Base-by-base conservation (phyloP, 2,113 vertebrate genomes). In the Eulemur rufifrons region DNA sequence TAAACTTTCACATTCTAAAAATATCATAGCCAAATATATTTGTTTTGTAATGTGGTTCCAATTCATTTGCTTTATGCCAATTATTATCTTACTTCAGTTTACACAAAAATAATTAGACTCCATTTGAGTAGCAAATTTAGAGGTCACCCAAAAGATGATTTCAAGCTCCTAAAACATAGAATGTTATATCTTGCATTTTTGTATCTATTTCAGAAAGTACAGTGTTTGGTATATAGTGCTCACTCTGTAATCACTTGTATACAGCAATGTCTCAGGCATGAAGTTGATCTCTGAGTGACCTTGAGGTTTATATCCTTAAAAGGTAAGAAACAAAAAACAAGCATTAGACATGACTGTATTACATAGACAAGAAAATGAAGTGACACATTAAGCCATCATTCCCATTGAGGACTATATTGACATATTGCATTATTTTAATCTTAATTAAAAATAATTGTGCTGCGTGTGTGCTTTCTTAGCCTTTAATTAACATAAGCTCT, bases 401-500 rank as follows among this genome's bases (percentile, higher is more conserved):
- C 68, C 50, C 42, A 66, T 14, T 95, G 45, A 88, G 96, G 56
- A 73, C 42, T 96, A 4, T 95, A 83, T 98, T 98, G 97, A 89
- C 68, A 92, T 59, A 86, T 18, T 95, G 78, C 95, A 95, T 93
- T 98, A 90, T 95, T 98, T 97, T 96, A 96, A 97, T 97, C 34
- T 91, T 97, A 97, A 97, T 98, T 98, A 95, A 89, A 98, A 98
- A 97, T 96, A 96, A 93, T 97, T 96, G 21, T 94, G 61, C 83
- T 88, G 94, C 4, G 1, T 68, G 21, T 84, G 3, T 95, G 94
- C 97, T 98, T 96, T 96, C 90, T 93, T 96, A 98, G 87, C 42
- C 91, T 87, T 98, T 98, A 97, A 98, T 98, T 98, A 98, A 96
- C 97, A 95, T 78, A 93, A 90, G 73, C 90, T 97, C 52, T 91